phyloP scores from a whole-genome alignment of 1,140 invertebrate genomes.

The Pygmarrhopalites habei region DNA sequence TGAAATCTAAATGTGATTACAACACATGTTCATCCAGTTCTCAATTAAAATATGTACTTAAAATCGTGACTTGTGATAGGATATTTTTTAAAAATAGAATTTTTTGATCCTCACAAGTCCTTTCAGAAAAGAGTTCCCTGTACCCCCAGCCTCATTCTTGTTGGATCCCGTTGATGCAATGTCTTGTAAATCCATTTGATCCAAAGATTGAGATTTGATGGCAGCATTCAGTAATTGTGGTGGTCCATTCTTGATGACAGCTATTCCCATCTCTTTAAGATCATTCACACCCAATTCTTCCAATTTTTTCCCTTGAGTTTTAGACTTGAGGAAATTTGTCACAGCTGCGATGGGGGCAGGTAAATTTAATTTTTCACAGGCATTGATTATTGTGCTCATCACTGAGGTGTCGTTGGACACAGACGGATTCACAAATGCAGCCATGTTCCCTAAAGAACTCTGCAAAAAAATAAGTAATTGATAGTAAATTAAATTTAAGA shows the following conservation, averaged over 20 bases:
- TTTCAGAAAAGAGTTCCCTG: constrained; percentile 23
- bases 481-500: too few relatives aligned
- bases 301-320: constrained; percentile 6
- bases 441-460: constrained; percentile 17
- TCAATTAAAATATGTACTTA: too few relatives aligned
- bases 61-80: too few relatives aligned
- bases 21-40: neutral
- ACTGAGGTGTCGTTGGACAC: constrained; percentile 5
- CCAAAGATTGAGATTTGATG: constrained; percentile 19
- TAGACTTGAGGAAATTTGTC: constrained; percentile 7
- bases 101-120: constrained; percentile 35
- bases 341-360: constrained; percentile 33
- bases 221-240: constrained; percentile 22
- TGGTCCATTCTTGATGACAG: constrained; percentile 29
- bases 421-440: constrained; percentile 28
- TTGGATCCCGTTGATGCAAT: too few relatives aligned
- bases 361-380: constrained; percentile 31
- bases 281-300: constrained; percentile 13
- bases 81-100: too few relatives aligned
- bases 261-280: constrained; percentile 14
- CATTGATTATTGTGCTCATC: constrained; percentile 16
- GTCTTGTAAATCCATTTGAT: constrained; percentile 10
- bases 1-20: constrained; percentile 3
- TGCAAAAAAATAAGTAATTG: too few relatives aligned
- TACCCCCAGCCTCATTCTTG: neutral